Evolutionary conservation across 2,888 invertebrate genomes (phyloP).

Genomic region (Nephrotoma flavescens): DNA sequence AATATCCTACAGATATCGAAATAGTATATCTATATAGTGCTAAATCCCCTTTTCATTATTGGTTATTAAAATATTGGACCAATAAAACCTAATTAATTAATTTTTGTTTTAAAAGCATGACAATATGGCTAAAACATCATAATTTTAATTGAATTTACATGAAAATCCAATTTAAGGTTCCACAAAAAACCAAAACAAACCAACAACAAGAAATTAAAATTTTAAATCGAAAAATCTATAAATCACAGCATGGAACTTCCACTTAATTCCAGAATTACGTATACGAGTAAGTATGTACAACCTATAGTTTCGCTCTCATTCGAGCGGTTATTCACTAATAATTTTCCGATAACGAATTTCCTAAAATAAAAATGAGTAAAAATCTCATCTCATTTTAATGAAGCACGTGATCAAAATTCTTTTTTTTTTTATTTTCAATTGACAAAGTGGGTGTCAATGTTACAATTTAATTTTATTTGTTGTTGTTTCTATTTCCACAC

Average conservation of each 20-base stretch:
- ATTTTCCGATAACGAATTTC: background rate
- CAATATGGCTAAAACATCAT: background rate
- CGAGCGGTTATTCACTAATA: background rate
- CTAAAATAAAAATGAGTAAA: background rate
- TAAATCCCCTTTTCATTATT: background rate
- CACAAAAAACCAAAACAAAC: background rate
- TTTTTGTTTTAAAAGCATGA: background rate
- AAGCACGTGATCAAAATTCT: background rate
- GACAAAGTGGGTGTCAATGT: conserved; percentile 4
- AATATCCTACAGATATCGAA: background rate
- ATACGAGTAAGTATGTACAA: background rate
- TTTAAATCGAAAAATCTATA: background rate
- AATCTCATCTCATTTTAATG: background rate
- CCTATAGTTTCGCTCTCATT: background rate
- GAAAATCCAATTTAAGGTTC: background rate
- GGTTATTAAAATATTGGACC: background rate
- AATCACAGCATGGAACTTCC: background rate
- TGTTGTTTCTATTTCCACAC: background rate
- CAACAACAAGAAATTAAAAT: background rate
- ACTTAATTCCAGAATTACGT: background rate
- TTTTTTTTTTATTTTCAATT: background rate
- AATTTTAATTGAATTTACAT: conserved; percentile 1
- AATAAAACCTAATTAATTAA: background rate
- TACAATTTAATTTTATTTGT: background rate
- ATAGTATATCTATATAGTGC: background rate